phyloP scores from a whole-genome alignment of 2,888 invertebrate genomes.

The Catocala fraxini region DNA sequence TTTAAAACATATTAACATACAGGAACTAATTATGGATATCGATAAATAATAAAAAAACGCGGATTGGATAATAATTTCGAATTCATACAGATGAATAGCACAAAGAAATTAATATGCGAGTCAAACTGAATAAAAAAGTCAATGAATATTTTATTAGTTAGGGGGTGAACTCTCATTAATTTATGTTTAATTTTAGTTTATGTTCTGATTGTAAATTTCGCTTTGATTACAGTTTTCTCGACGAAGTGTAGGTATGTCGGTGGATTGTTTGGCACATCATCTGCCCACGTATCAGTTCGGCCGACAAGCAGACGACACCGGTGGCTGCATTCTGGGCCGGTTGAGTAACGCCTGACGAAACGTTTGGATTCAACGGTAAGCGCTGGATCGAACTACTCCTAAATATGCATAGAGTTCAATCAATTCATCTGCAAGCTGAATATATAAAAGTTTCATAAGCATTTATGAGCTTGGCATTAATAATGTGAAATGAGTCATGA shows the following conservation, averaged over 20 bases:
- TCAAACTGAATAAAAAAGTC: conserved; percentile 18
- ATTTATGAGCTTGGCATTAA: background rate
- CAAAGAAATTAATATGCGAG: conserved; percentile 27
- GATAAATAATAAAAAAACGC: conserved; percentile 45
- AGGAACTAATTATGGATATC: conserved; percentile 56
- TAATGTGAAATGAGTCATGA: background rate
- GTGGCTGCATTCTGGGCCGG: conserved; percentile 74
- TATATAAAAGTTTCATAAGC: background rate
- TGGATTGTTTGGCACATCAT: conserved; percentile 56
- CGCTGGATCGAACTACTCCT: conserved; percentile 43
- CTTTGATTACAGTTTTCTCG: conserved; percentile 11
- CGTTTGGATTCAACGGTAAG: conserved; percentile 45
- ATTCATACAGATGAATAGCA: conserved; percentile 28
- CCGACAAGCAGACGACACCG: conserved; percentile 61
- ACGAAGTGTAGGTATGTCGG: conserved; percentile 10
- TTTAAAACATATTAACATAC: conserved; percentile 64
- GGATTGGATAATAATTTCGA: conserved; percentile 52
- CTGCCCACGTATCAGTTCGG: conserved; percentile 47
- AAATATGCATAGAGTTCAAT: conserved; percentile 18
- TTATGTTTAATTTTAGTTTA: conserved; percentile 15
- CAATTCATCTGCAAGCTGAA: conserved; percentile 1
- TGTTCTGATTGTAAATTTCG: conserved; percentile 11
- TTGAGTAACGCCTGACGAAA: conserved; percentile 69
- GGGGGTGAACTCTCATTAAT: conserved; percentile 14
- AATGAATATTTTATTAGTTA: conserved; percentile 41